Percentiles rank a stretch among this genome's conserved stretches.
Conservation (phyloP, 2,888 invertebrate genomes). For the Agrotis puta region DNA sequence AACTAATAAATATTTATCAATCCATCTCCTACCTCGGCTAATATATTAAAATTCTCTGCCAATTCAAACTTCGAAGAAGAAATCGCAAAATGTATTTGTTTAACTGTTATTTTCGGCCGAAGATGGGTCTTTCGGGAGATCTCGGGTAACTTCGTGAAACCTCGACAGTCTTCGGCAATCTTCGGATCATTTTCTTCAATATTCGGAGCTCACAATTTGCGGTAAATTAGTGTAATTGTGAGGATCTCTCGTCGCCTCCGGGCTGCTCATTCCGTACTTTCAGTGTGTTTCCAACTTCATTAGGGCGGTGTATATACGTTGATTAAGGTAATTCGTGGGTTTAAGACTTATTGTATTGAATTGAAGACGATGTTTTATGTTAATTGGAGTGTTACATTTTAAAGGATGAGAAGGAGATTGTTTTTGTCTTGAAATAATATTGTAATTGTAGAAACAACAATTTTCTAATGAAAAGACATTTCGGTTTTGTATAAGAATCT, state of each 20-base stretch:
- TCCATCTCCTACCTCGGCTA: constrained; percentile 47
- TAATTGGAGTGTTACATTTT: neutral
- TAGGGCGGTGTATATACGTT: constrained; percentile 33
- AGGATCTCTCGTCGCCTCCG: constrained; percentile 17
- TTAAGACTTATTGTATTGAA: constrained; percentile 3
- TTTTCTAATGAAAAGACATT: too few relatives aligned
- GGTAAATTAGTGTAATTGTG: constrained; percentile 63
- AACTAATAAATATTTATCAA: constrained; percentile 65
- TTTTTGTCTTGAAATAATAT: neutral
- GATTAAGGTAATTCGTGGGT: constrained; percentile 39
- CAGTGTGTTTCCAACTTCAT: constrained; percentile 43
- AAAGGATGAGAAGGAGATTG: neutral
- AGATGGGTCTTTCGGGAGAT: constrained; percentile 18
- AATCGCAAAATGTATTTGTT: constrained; percentile 55
- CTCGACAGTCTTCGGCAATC: constrained; percentile 24
- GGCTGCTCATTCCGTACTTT: constrained; percentile 41
- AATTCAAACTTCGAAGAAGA: constrained; percentile 44
- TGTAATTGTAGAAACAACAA: too few relatives aligned
- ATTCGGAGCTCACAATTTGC: constrained; percentile 56
- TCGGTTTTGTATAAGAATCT: too few relatives aligned
- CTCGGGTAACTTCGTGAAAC: constrained; percentile 24
- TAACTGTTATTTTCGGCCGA: constrained; percentile 47
- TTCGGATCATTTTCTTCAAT: constrained; percentile 55
- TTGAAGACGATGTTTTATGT: constrained; percentile 20
- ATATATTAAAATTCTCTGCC: constrained; percentile 63